Conservation (phyloP, 1,140 invertebrate species). For the Diploscapter pachys region DNA sequence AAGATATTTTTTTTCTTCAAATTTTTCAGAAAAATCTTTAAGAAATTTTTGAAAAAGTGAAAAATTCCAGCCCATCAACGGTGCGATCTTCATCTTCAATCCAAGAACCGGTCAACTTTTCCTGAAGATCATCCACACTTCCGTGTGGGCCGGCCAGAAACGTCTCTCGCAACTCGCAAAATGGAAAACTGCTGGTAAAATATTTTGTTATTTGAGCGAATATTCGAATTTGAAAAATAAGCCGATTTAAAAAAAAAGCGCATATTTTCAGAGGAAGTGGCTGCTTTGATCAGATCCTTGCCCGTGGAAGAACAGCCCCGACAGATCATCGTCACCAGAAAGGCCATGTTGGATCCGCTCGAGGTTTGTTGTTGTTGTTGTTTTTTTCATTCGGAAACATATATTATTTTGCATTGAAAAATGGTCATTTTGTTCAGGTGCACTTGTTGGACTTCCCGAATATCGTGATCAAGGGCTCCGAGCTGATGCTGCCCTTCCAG, state of each 20-base stretch:
- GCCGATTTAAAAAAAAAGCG: no score
- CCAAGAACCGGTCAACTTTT: constrained; percentile 98
- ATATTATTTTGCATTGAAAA: no score
- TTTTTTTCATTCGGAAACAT: no score
- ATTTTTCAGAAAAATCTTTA: no score
- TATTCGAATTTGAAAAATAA: no score
- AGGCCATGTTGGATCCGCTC: constrained; percentile 75
- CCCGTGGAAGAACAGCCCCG: constrained; percentile 99
- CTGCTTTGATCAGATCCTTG: constrained; percentile 92
- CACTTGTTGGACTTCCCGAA: constrained; percentile 98
- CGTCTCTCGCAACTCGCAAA: constrained; percentile 79
- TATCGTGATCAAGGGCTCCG: constrained; percentile 99
- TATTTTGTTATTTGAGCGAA: no score
- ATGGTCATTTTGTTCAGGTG: constrained; percentile 58
- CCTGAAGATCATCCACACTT: constrained; percentile 99
- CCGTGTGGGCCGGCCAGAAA: constrained; percentile 91
- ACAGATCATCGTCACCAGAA: constrained; percentile 98
- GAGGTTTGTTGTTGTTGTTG: background rate
- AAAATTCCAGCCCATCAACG: constrained; percentile 78
- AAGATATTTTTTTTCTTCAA: no score
- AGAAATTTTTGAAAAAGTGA: no score
- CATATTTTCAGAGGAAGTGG: constrained; percentile 80
- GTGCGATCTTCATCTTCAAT: constrained; percentile 99
- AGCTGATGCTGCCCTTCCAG: constrained; percentile 97
- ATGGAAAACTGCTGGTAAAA: constrained; percentile 80